Base-by-base conservation (phyloP, 2,797 vertebrate species). In the Chanos chanos region DNA sequence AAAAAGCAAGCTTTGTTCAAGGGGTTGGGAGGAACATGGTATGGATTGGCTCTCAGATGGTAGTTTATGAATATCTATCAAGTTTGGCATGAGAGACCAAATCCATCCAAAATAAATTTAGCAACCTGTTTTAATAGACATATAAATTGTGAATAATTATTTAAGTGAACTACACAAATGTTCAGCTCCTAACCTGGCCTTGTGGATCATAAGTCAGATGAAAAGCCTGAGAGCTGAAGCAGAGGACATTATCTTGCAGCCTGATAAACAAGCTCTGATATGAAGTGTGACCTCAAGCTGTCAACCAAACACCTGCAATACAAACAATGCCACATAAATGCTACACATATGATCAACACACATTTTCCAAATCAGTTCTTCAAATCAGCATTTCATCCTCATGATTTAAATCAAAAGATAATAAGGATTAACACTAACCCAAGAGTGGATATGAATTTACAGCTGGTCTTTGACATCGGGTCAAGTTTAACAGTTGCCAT, bases 41-140 rank as follows among this genome's bases (percentile, higher is more conserved):
- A 68, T 21, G 69, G 56, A 47, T 43, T 43, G 12, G 74, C 76
- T 52, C 9, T 71, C 0, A 83, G 69, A 41, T 77, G 72, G 45
- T 84, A 86, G 34, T 54, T 79, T 61, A 82, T 80, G 63, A 82
- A 84, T 50, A 84, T 61, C 79, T 84, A 30, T 9, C 3, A 43
- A 7, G 45, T 13, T 47, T 12, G 1, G 59, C 45, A 27, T 45
- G 30, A 61, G 9, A 3, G 37, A 36, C 25, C 27, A 27, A 18
- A n/a, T 4, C 8, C 2, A 25, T 30, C 18, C 13, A 30, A 19
- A 58, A 5, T 5, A 48, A 22, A 54, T 28, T n/a, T n/a, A 2
- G 33, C 13, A 8, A 1, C 7, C 22, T 39, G 21, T 16, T 2
- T n/a, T n/a, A n/a, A n/a, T n/a, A n/a, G n/a, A n/a, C n/a, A n/a